Evolutionary conservation across 1,140 invertebrate species (phyloP), one percentile per base, ranked within the genome.

Genomic region (Fopius arisanus): DNA sequence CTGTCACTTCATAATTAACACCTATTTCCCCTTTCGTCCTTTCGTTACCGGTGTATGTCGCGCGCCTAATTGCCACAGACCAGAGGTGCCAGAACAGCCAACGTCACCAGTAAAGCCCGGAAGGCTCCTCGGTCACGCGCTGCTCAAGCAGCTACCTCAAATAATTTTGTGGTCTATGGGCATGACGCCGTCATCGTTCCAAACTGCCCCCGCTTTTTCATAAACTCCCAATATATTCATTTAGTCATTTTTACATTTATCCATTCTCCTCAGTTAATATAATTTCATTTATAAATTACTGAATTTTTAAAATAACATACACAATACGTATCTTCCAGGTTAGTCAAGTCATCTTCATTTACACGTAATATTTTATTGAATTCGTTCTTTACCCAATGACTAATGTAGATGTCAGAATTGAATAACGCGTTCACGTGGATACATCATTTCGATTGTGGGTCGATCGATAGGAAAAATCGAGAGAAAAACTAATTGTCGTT

Each of bases 81-180:
- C 54, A 65, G 59, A 41, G 54, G 54, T 28, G 54, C 54, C 23
- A 40, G 48, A 63, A 40, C 66, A 73, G 59, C 71, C 65, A 63
- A 67, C 65, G 71, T 73, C 71, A 73, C 23, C 48, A 31, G 26
- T 28, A 72, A 40, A 66, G 70, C 26, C 51, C n/a, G 26, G 40
- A 65, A 67, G 43, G 63, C 71, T 73, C 23, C 40, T 73, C 71
- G 48, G 37, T 67, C 65, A 67, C 65, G 71, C 67, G 40, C 26
- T 28, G 41, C 54, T 28, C 10, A 12, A 26, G 21, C 40, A 67
- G 33, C 59, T 41, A 31, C n/a, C 16, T n/a, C 33, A 73, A 73
- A 73, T 73, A 73, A 73, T 67, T 59, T 23, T 67, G 71, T 73
- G 71, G 71, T 62, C 40, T 43, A 59, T 67, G 71, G 40, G 51